phyloP scores from a whole-genome alignment of 1,140 invertebrate genomes.

The Bactericera cockerelli region DNA sequence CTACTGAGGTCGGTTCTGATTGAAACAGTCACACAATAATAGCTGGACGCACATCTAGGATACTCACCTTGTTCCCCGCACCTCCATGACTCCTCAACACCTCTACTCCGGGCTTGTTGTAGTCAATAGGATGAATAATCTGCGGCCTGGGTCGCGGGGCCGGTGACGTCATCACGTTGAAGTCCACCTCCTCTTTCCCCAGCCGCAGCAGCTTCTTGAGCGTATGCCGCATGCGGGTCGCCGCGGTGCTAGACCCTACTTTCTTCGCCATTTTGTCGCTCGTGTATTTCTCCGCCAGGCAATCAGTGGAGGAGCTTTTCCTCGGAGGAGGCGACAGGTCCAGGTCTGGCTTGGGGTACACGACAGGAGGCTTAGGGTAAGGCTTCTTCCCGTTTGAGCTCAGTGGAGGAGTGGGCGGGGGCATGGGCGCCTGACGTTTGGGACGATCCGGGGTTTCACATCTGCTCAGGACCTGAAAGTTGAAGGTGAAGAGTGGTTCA shows the following conservation, averaged over 20 bases:
- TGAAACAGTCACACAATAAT: no score
- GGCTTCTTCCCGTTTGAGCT: background rate
- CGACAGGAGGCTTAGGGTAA: slow-evolving; percentile 42
- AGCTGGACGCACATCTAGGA: no score
- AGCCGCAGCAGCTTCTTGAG: slow-evolving; percentile 68
- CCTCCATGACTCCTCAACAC: slow-evolving; percentile 45
- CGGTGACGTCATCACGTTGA: slow-evolving; percentile 31
- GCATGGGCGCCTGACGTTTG: slow-evolving; percentile 21
- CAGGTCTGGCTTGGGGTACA: slow-evolving; percentile 21
- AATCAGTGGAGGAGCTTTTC: slow-evolving; percentile 45
- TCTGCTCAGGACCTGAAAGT: background rate
- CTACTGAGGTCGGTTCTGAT: no score
- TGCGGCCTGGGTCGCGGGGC: slow-evolving; percentile 50
- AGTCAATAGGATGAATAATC: slow-evolving; percentile 73
- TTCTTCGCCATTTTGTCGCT: background rate
- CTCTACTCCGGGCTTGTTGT: slow-evolving; percentile 61
- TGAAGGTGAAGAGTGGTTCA: slow-evolving; percentile 13
- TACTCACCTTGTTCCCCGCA: background rate
- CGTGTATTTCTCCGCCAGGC: background rate
- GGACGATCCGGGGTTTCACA: slow-evolving; percentile 9
- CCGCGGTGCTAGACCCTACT: slow-evolving; percentile 23
- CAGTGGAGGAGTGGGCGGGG: background rate
- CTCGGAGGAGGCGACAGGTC: slow-evolving; percentile 21
- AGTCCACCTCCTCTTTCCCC: slow-evolving; percentile 23
- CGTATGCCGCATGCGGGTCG: slow-evolving; percentile 43